Conservation (phyloP, 2,797 vertebrate species). For the Sparus aurata region DNA sequence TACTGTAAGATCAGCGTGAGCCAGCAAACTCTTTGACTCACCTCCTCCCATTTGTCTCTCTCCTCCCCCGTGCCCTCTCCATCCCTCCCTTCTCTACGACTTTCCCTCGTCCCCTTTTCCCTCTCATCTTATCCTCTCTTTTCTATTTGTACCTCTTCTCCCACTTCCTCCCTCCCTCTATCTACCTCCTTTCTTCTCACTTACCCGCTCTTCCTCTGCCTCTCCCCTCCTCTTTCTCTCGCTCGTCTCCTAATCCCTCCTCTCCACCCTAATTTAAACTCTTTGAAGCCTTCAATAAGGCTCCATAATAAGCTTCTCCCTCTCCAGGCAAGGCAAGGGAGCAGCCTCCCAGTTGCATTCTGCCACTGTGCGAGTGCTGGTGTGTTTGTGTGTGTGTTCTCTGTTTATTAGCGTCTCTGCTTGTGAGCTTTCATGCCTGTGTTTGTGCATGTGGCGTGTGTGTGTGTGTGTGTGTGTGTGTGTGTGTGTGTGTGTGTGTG, state of each 20-base stretch:
- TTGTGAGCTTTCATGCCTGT: conserved; percentile 71
- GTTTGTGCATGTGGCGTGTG: conserved; percentile 62
- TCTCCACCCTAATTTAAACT: conserved; percentile 87
- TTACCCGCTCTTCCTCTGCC: conserved; percentile 66
- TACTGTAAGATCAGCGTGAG: conserved; percentile 73
- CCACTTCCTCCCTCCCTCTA: conserved; percentile 60
- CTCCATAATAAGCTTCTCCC: conserved; percentile 86
- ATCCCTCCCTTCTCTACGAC: conserved; percentile 38
- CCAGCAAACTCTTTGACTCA: conserved; percentile 71
- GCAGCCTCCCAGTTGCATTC: conserved; percentile 81
- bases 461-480: conserved; percentile 12
- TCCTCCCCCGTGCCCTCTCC: conserved; percentile 56
- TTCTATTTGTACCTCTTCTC: conserved; percentile 59
- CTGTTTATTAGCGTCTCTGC: conserved; percentile 74
- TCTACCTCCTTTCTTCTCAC: conserved; percentile 69
- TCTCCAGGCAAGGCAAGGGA: conserved; percentile 83
- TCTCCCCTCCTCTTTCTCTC: conserved; percentile 74
- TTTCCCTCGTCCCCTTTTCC: conserved; percentile 44
- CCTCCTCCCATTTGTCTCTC: conserved; percentile 61
- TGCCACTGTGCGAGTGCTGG: conserved; percentile 70
- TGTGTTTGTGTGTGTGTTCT: conserved; percentile 68
- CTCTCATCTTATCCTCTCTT: conserved; percentile 57
- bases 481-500: conserved; percentile 24
- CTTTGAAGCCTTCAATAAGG: conserved; percentile 87
- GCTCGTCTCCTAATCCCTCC: conserved; percentile 81